These are phyloP conservation scores for Chroicocephalus ridibundus DNA, from an alignment of 2,113 vertebrate genomes.

Conservation along the genomic window DNA sequence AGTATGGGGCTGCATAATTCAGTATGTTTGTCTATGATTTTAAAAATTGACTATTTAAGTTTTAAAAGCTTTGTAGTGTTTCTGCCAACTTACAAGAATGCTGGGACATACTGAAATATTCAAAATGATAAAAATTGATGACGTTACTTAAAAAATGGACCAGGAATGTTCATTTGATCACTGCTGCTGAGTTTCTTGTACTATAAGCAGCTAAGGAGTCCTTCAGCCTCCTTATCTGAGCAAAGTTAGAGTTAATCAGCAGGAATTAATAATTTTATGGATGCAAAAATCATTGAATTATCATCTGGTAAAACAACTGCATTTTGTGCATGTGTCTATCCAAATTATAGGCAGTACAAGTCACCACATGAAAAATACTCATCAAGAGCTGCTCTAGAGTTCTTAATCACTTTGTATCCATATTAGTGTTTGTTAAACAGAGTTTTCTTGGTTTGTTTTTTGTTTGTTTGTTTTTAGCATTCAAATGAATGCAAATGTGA, in stretches of 20 bases:
- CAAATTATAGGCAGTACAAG: not conserved
- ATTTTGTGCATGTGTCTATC: not conserved
- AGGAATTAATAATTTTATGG: conserved; percentile 7
- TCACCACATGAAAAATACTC: not conserved
- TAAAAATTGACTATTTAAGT: not conserved
- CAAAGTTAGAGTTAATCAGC: not conserved
- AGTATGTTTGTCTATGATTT: not conserved
- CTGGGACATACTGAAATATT: not conserved
- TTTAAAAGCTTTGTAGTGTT: not conserved
- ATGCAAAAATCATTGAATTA: not conserved
- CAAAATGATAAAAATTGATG: not conserved
- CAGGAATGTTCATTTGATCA: not conserved
- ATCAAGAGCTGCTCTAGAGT: not conserved
- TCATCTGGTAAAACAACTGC: not conserved
- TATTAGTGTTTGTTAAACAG: not conserved
- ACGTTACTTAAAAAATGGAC: not conserved
- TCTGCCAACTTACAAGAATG: not conserved
- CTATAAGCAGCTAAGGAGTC: not conserved
- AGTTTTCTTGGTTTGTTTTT: not conserved
- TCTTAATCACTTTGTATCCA: not conserved
- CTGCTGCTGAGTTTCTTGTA: not conserved
- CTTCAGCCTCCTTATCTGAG: not conserved
- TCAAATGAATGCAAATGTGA: not conserved
- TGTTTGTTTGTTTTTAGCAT: not conserved
- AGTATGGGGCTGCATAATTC: not conserved